Percentiles rank a stretch among this genome's conserved stretches.
Conservation (phyloP, 2,888 invertebrate genomes). For the Vesta saturnalis region DNA sequence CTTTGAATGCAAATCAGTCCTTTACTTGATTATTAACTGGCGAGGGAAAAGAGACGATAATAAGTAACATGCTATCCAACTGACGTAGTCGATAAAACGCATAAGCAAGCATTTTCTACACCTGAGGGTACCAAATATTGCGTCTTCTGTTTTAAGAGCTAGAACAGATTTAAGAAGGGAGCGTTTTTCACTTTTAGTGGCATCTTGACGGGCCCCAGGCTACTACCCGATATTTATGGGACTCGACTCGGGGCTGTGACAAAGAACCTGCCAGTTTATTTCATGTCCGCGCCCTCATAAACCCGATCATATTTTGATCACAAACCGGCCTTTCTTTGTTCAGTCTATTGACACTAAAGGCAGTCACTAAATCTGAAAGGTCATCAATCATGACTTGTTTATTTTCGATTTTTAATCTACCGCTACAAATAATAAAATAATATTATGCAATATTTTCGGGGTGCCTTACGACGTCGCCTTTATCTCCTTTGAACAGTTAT, state of each 20-base stretch:
- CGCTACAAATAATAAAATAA: conserved; percentile 44
- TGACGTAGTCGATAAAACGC: conserved; percentile 16
- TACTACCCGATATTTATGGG: conserved; percentile 53
- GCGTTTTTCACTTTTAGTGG: conserved; percentile 47
- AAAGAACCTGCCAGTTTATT: conserved; percentile 53
- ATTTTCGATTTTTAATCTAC: conserved; percentile 44
- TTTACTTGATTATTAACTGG: conserved; percentile 39
- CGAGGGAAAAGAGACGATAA: conserved; percentile 26
- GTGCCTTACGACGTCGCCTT: conserved; percentile 41
- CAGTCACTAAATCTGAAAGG: conserved; percentile 40
- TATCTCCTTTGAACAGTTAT: conserved; percentile 40
- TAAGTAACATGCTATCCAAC: conserved; percentile 26
- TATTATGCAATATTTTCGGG: conserved; percentile 40
- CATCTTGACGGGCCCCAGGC: conserved; percentile 47
- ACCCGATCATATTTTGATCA: conserved; percentile 54
- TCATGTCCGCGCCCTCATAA: conserved; percentile 53
- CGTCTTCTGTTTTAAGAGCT: conserved; percentile 38
- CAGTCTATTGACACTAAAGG: conserved; percentile 48
- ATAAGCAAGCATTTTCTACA: conserved; percentile 31
- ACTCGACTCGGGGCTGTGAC: conserved; percentile 49
- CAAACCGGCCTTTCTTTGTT: conserved; percentile 50
- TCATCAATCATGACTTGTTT: conserved; percentile 46
- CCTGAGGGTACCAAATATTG: conserved; percentile 36
- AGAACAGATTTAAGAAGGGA: conserved; percentile 40
- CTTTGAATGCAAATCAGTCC: conserved; percentile 38